These are phyloP conservation scores for Pithys albifrons DNA, from an alignment of 2,113 vertebrate species.

Conservation along the genomic window DNA sequence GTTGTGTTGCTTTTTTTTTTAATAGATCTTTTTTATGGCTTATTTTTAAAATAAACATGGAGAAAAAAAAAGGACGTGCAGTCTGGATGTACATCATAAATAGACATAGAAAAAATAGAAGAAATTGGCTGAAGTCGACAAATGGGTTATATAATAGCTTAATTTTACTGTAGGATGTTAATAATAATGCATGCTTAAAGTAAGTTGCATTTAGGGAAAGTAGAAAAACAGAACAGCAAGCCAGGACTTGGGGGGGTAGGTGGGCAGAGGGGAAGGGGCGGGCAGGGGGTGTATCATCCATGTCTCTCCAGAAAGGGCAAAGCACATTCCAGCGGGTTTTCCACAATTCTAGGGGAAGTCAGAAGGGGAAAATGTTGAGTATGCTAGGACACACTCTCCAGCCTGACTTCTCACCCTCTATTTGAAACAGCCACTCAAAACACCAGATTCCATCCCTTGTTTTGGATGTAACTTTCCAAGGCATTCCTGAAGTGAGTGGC, in stretches of 20 bases:
- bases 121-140: slow-evolving; percentile 82
- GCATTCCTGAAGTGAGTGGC: not conserved
- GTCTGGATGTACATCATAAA: slow-evolving; percentile 92
- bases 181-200: slow-evolving; percentile 96
- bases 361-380: not conserved
- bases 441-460: not conserved
- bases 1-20: slow-evolving; percentile 80
- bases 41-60: slow-evolving; percentile 75
- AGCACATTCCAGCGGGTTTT: slow-evolving; percentile 55
- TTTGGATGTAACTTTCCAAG: not conserved
- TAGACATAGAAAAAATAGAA: slow-evolving; percentile 82
- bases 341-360: slow-evolving; percentile 14
- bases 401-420: not conserved
- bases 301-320: slow-evolving; percentile 72
- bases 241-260: slow-evolving; percentile 18
- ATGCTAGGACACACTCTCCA: not conserved
- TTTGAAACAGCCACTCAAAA: not conserved
- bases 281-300: slow-evolving; percentile 19
- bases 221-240: slow-evolving; percentile 91
- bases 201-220: slow-evolving; percentile 99
- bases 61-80: slow-evolving; percentile 83
- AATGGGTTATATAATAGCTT: slow-evolving; percentile 80
- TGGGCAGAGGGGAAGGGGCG: not conserved
- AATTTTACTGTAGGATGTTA: slow-evolving; percentile 83
- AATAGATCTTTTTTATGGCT: slow-evolving; percentile 76